Evolutionary conservation across 1,140 invertebrate species (phyloP).

Genomic region (Brachionus angularis): DNA sequence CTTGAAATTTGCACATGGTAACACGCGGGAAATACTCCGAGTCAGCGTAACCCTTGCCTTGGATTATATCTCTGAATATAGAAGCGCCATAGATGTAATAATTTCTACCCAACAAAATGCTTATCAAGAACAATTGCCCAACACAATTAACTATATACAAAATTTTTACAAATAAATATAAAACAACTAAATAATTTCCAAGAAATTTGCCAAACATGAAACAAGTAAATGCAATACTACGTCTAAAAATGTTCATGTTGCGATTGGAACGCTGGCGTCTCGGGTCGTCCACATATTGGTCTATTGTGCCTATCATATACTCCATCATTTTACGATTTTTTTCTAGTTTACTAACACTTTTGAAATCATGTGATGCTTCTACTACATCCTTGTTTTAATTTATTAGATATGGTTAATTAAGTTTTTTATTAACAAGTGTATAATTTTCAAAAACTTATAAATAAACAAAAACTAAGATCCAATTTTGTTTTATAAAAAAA

Average conservation of each 20-base stretch:
- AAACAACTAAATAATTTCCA: slow-evolving; percentile 58
- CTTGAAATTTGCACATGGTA: slow-evolving; percentile 41
- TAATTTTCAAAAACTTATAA: no score
- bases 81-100: slow-evolving; percentile 56
- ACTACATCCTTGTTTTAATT: slow-evolving; percentile 21
- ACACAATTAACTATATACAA: slow-evolving; percentile 60
- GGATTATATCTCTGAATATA: slow-evolving; percentile 35
- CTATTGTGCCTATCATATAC: slow-evolving; percentile 43
- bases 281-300: slow-evolving; percentile 43
- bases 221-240: not conserved
- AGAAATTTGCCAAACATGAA: slow-evolving; percentile 55
- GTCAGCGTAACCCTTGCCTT: slow-evolving; percentile 45
- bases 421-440: no score
- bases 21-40: slow-evolving; percentile 48
- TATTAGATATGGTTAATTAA: no score
- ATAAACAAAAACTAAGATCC: no score
- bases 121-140: slow-evolving; percentile 60
- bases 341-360: slow-evolving; percentile 40
- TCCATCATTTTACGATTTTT: slow-evolving; percentile 41
- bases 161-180: slow-evolving; percentile 60
- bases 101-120: slow-evolving; percentile 59
- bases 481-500: no score
- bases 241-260: slow-evolving; percentile 17
- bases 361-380: slow-evolving; percentile 31
- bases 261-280: slow-evolving; percentile 29